Conservation (phyloP, 2,113 vertebrate genomes). For the Argyrosomus japonicus region DNA sequence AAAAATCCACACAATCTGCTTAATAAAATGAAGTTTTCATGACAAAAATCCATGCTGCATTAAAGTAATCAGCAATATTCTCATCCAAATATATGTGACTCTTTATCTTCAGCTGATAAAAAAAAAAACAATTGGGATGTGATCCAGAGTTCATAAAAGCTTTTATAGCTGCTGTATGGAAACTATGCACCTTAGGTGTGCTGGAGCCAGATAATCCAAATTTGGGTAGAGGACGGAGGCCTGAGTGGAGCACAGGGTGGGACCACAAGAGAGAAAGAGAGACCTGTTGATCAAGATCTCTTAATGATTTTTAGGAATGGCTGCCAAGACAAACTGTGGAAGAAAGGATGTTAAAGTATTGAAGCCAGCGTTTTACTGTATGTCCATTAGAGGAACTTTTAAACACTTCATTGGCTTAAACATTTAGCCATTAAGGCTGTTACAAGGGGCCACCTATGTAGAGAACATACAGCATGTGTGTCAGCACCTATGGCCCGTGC, state of each 20-base stretch:
- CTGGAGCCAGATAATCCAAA: neutral
- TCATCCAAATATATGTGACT: neutral
- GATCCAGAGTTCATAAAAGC: neutral
- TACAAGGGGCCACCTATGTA: neutral
- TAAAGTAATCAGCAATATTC: neutral
- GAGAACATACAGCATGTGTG: neutral
- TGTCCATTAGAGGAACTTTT: neutral
- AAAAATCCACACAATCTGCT: neutral
- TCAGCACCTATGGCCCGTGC: neutral
- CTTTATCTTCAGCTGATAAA: neutral
- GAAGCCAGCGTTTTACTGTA: neutral
- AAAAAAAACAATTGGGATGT: neutral
- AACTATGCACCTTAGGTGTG: neutral
- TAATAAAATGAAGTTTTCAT: neutral
- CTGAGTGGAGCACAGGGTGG: constrained; percentile 3
- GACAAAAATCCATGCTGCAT: neutral
- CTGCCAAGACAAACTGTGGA: constrained; percentile 13
- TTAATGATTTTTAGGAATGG: neutral
- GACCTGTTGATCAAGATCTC: constrained; percentile 23
- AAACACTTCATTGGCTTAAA: neutral
- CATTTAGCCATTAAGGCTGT: neutral
- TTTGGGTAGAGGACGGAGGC: neutral
- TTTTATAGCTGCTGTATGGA: neutral
- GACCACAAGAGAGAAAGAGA: neutral
- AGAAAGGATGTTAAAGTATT: neutral